A percentile compares a stretch with the other conserved stretches of the same genome.
Evolutionary conservation across 1,140 invertebrate genomes (phyloP).

Genomic region (Gryllus bimaculatus): DNA sequence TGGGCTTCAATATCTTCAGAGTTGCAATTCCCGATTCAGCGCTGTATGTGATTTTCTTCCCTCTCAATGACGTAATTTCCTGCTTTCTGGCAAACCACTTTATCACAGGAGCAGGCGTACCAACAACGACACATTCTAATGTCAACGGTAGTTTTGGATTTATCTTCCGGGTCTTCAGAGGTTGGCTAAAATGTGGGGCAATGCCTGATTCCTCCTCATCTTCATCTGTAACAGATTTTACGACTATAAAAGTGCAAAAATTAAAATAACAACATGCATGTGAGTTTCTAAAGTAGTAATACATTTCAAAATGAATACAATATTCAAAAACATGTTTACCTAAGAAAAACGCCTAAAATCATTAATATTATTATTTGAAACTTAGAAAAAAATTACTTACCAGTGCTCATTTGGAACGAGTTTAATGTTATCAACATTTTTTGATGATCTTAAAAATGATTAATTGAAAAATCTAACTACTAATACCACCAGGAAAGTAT

Average conservation of each 20-base stretch:
- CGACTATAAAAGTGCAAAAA: not conserved
- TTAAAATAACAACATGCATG: no score
- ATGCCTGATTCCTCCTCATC: slow-evolving; percentile 54
- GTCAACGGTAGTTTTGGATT: slow-evolving; percentile 50
- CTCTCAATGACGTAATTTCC: slow-evolving; percentile 48
- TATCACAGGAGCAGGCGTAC: slow-evolving; percentile 58
- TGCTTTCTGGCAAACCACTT: slow-evolving; percentile 59
- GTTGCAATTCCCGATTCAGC: slow-evolving; percentile 53
- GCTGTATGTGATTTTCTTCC: slow-evolving; percentile 46
- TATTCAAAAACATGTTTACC: no score
- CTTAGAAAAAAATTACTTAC: no score
- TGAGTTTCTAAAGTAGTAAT: no score
- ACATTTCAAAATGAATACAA: no score
- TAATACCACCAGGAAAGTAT: no score
- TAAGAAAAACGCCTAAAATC: no score
- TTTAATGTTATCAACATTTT: no score
- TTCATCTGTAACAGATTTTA: slow-evolving; percentile 40
- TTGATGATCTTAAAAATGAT: no score
- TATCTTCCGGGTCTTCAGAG: slow-evolving; percentile 57
- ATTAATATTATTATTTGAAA: no score
- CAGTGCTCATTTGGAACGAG: no score
- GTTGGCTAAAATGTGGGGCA: slow-evolving; percentile 50
- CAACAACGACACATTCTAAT: slow-evolving; percentile 53
- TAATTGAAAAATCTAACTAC: no score
- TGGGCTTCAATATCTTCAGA: slow-evolving; percentile 53